Base-by-base conservation (phyloP, 2,113 vertebrate genomes). In the Neofelis nebulosa region DNA sequence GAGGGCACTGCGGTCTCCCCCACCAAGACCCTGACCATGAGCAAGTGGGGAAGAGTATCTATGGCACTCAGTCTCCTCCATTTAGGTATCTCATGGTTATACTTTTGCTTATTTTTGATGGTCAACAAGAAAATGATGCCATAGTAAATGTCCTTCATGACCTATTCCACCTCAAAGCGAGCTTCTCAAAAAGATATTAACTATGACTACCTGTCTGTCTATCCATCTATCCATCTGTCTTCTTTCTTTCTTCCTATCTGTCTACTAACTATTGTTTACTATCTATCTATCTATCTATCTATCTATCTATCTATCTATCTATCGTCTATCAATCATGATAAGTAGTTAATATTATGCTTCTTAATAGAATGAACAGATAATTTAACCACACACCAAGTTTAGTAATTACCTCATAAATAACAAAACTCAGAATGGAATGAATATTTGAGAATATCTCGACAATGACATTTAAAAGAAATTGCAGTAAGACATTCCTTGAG, bases 401-500 rank as follows among this genome's bases (percentile, higher is more conserved):
- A 38, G 36, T 71, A 63, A 61, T 80, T 63, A 31, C 5, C 27
- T 86, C 13, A 38, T 71, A 86, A 48, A 73, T 71, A 78, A 80
- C 23, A 95, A 71, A 71, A 52, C 52, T 80, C 33, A 71, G 27
- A 91, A 63, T 31, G 11, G 13, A 45, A 86, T 80, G 33, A 11
- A 63, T 41, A 73, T 81, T 88, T 74, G n/a, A 92, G 45, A 27
- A 69, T 82, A 91, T 48, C 19, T 63, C 50, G 25, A 94, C 63
- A 50, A 82, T 36, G 2, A 81, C 27, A 79, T 68, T 38, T 41
- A 0, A 15, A 69, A 65, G 15, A 84, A 27, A 23, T 29, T 96
- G 55, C 48, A 91, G 29, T 69, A 98, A 68, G 7, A 92, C 7
- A 76, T 79, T 96, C 45, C 38, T 95, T 80, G 55, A 92, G 63